Percentiles rank a stretch among this genome's conserved stretches.
Evolutionary conservation across 2,797 vertebrate species (phyloP).

Genomic region (Pterois miles): DNA sequence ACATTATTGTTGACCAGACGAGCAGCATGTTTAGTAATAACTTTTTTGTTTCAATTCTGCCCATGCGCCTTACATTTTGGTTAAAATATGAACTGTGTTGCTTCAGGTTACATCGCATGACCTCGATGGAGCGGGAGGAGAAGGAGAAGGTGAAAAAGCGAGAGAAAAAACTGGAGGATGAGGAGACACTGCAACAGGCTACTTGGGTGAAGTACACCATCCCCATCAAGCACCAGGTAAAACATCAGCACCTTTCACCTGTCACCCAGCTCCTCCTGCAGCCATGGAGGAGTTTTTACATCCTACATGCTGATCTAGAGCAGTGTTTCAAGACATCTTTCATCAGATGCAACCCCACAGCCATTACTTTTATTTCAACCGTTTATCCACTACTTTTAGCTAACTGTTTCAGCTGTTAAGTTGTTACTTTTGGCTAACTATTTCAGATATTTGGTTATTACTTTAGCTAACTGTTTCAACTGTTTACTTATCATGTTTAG

Average conservation of each 20-base stretch:
- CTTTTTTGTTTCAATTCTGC: background rate
- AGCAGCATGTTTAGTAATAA: background rate
- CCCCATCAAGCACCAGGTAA: slow-evolving; percentile 98
- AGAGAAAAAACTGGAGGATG: slow-evolving; percentile 97
- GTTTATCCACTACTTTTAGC: background rate
- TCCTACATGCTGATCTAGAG: background rate
- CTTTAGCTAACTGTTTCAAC: too few relatives aligned
- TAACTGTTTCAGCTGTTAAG: background rate
- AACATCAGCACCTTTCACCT: too few relatives aligned
- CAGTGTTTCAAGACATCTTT: background rate
- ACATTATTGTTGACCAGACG: background rate
- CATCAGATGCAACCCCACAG: background rate
- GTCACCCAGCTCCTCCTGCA: background rate
- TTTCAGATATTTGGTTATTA: background rate
- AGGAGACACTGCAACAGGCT: slow-evolving; percentile 96
- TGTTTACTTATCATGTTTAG: too few relatives aligned
- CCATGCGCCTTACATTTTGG: background rate
- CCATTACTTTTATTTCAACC: background rate
- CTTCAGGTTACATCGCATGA: slow-evolving; percentile 94
- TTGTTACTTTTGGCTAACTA: background rate
- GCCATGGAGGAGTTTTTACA: background rate
- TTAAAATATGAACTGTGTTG: background rate
- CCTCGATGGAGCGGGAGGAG: slow-evolving; percentile 96
- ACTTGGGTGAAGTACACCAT: slow-evolving; percentile 99
- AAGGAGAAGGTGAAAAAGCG: slow-evolving; percentile 98